Base-by-base conservation (phyloP, 2,797 vertebrate species). In the Clarias pachynema region DNA sequence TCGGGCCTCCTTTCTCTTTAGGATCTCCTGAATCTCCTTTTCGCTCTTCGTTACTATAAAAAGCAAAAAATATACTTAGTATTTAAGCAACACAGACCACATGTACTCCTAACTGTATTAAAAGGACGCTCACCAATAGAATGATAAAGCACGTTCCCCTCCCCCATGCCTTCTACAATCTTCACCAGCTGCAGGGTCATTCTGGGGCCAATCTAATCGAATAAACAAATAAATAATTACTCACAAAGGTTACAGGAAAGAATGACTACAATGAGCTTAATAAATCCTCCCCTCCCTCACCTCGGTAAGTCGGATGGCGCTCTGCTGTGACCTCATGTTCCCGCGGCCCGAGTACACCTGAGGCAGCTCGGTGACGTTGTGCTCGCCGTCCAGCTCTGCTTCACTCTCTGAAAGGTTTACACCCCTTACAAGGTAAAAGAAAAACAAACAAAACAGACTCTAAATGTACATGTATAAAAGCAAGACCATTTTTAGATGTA, bases 331-430 rank as follows among this genome's bases (percentile, higher is more conserved):
- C 0, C 91, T 93, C 96, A 97, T 97, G 93, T 99, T 99, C 63
- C 98, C 97, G 0, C 97, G 94, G n/a, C 97, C 98, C 0, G 97
- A 95, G 6, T 95, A 95, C 0, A 92, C 94, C 92, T 99, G 97
- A 0, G 97, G 97, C 60, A 99, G 94, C 86, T 98, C 97, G 0
- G 96, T 97, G 10, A 97, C 95, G 59, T 98, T 99, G 92, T 99
- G 96, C 3, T 97, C 97, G 0, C 97, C 97, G 0, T 99, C 98
- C 1, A 96, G 97, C 86, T 99, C 98, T 0, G 96, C 97, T 89
- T 99, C 98, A 0, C 98, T 99, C 86, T 99, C 98, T 0, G 97
- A 99, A 49, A 98, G 95, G 85, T 96, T 97, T 0, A 94, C 94
- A 0, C 96, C 97, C 83, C 98, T 99, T 85, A 9, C 49, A 89